phyloP scores from a whole-genome alignment of 2,797 vertebrate species.

The Acanthornis magna region DNA sequence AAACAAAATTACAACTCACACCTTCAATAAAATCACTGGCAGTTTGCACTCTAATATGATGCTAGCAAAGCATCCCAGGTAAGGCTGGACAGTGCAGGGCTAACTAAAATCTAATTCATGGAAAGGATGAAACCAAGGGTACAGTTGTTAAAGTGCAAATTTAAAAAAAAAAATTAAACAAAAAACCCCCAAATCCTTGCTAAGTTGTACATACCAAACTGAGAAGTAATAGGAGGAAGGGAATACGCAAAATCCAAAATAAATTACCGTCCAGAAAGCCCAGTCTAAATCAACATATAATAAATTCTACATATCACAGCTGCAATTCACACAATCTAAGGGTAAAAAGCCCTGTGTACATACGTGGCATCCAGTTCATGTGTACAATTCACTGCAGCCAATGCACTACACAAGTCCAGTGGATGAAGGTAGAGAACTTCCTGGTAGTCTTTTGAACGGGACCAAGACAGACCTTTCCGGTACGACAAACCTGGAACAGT shows the following conservation, averaged over 20 bases:
- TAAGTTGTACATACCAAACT: not conserved
- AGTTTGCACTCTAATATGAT: not conserved
- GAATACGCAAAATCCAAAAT: not conserved
- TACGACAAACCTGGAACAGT: slow-evolving; percentile 88
- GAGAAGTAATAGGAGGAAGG: not conserved
- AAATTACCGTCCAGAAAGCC: not conserved
- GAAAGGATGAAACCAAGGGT: not conserved
- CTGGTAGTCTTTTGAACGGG: slow-evolving; percentile 75
- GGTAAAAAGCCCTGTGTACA: not conserved
- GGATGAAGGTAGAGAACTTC: slow-evolving; percentile 84
- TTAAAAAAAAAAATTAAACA: rapidly evolving
- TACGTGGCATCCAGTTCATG: slow-evolving; percentile 79
- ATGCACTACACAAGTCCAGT: slow-evolving; percentile 81
- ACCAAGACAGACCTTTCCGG: slow-evolving; percentile 90
- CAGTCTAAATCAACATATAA: not conserved
- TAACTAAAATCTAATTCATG: not conserved
- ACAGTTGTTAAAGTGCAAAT: not conserved
- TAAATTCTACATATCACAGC: not conserved
- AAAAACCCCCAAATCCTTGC: rapidly evolving
- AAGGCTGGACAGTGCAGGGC: not conserved
- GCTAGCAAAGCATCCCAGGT: not conserved
- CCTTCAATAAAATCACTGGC: not conserved
- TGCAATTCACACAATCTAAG: not conserved
- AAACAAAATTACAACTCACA: not conserved
- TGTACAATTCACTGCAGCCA: slow-evolving; percentile 71